Evolutionary conservation across 1,140 invertebrate genomes (phyloP).

Genomic region (Bombus affinis): DNA sequence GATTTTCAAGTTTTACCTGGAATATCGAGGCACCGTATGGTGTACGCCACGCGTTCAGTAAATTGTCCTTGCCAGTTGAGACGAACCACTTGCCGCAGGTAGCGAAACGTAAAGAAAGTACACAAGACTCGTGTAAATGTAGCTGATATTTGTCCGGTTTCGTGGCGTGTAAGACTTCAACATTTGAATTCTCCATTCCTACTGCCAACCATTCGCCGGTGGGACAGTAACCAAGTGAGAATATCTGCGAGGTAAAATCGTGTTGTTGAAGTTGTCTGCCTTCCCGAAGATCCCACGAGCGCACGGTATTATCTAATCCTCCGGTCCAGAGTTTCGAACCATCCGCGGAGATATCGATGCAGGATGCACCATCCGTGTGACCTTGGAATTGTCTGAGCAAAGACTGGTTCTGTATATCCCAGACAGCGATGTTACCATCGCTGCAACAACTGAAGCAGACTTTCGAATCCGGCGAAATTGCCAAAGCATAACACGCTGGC

Average conservation of each 20-base stretch:
- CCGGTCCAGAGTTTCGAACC: slow-evolving; percentile 98
- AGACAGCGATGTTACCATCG: slow-evolving; percentile 97
- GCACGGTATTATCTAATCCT: slow-evolving; percentile 97
- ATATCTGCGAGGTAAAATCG: slow-evolving; percentile 97
- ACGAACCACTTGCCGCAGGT: slow-evolving; percentile 99
- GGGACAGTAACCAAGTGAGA: slow-evolving; percentile 98
- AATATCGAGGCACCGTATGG: slow-evolving; percentile 99
- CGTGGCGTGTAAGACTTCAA: slow-evolving; percentile 96
- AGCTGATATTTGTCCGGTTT: slow-evolving; percentile 99
- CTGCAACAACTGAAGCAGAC: slow-evolving; percentile 98
- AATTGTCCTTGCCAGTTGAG: slow-evolving; percentile 99
- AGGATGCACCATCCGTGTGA: slow-evolving; percentile 98
- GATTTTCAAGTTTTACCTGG: slow-evolving; percentile 87
- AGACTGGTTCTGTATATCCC: slow-evolving; percentile 96
- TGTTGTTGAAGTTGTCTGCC: slow-evolving; percentile 98
- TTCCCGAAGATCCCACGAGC: slow-evolving; percentile 98
- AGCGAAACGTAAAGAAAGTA: slow-evolving; percentile 98
- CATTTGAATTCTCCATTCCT: slow-evolving; percentile 99
- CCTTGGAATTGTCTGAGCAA: slow-evolving; percentile 98
- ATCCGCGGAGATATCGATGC: slow-evolving; percentile 98
- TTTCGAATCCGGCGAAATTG: slow-evolving; percentile 98
- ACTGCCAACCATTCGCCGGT: slow-evolving; percentile 99
- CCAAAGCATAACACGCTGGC: slow-evolving; percentile 98
- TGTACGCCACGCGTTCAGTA: slow-evolving; percentile 98
- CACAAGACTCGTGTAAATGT: slow-evolving; percentile 98